phyloP scores from a whole-genome alignment of 2,888 invertebrate genomes.

The Pandemis cinnamomeana region DNA sequence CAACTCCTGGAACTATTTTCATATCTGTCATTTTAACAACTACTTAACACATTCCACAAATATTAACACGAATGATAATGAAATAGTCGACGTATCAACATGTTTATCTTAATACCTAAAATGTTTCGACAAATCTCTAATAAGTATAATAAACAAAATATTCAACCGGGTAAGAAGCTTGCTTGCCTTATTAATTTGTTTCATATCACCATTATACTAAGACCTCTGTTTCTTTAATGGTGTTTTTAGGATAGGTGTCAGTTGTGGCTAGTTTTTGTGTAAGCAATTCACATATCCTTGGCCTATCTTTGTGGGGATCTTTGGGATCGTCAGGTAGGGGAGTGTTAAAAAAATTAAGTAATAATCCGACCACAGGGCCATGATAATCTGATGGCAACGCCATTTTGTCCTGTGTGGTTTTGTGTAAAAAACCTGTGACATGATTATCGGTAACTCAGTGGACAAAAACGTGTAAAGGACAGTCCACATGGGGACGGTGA shows the following conservation, averaged over 20 bases:
- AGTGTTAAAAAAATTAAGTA: conserved; percentile 78
- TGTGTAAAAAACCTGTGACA: conserved; percentile 81
- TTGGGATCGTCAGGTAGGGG: conserved; percentile 76
- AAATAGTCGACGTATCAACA: conserved; percentile 42
- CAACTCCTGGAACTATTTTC: conserved; percentile 51
- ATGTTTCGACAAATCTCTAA: conserved; percentile 82
- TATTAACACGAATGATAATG: conserved; percentile 51
- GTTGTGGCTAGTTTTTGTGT: conserved; percentile 56
- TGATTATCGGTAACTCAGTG: conserved; percentile 77
- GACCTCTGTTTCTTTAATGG: conserved; percentile 43
- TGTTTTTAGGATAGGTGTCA: conserved; percentile 48
- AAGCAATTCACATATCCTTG: conserved; percentile 64
- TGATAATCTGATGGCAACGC: conserved; percentile 84
- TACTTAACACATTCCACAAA: conserved; percentile 67
- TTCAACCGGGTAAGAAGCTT: conserved; percentile 83
- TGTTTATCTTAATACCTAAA: conserved; percentile 78
- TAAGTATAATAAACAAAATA: conserved; percentile 82
- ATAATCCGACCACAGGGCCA: conserved; percentile 81
- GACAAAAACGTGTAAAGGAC: conserved; percentile 62
- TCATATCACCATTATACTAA: conserved; percentile 54
- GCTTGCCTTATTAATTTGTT: conserved; percentile 80
- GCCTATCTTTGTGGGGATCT: conserved; percentile 69
- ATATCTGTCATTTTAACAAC: conserved; percentile 59
- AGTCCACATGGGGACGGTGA: conserved; percentile 57
- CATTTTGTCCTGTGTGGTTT: conserved; percentile 84